Evolutionary conservation across 2,888 invertebrate species (phyloP), one percentile per base, ranked within the genome.

Genomic region (Agrotis ipsilon): DNA sequence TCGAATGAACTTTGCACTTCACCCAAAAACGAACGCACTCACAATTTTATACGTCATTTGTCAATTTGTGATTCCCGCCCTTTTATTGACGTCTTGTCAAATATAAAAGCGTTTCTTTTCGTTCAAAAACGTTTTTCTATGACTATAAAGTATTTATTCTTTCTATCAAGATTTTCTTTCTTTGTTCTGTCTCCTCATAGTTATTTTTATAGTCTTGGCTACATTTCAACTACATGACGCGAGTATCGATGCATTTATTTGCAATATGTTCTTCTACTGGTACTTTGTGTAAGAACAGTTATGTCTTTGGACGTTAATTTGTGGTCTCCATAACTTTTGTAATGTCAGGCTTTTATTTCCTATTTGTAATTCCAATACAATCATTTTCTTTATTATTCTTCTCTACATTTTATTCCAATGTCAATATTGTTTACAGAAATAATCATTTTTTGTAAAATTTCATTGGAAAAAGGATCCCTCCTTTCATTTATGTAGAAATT

Each of bases 231-330:
- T 14, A 55, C 27, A 49, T 54, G 49, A 78, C 43, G 48, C 7
- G 14, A n/a, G n/a, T 72, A 73, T 82, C 52, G 80, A 73, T 78
- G 80, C 78, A 82, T 82, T 60, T 73, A 82, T 72, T 79, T 73
- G 63, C 74, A 79, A 82, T 78, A 78, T 24, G 52, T 78, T 57
- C 21, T 64, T 49, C 5, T 45, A n/a, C 19, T 54, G 16, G 18
- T 71, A 19, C 57, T 60, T 32, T 13, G 7, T 64, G 52, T 46
- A 46, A 46, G 18, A 45, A 51, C 5, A 48, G 54, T 46, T 21
- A 32, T 60, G 59, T 55, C n/a, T 51, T 54, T 49, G 14, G 39
- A 51, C 3, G 18, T 49, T 46, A 21, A 39, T 51, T 75, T 60
- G 16, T 48, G 4, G n/a, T 66, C 14, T 60, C 5, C 21, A 43